These are phyloP conservation scores for Rallus crepitans DNA, from an alignment of 2,797 vertebrate genomes.

Conservation along the genomic window DNA sequence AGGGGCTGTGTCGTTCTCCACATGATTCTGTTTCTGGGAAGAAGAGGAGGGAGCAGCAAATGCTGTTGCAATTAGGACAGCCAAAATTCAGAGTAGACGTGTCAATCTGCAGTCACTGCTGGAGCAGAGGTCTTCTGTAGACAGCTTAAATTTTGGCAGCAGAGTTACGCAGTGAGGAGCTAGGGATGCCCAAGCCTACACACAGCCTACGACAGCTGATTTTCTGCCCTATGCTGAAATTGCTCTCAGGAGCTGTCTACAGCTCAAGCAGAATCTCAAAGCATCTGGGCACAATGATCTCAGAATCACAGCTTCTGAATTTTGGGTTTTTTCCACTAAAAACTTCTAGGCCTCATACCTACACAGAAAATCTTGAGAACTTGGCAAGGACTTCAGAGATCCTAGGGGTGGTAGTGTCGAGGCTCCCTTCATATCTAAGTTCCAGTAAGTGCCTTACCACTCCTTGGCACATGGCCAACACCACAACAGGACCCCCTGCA, in stretches of 20 bases:
- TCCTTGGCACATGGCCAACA: rapidly evolving
- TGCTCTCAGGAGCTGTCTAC: not conserved
- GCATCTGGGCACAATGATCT: not conserved
- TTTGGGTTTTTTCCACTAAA: not conserved
- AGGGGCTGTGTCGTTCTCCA: not conserved
- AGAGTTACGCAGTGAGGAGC: not conserved
- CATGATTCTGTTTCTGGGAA: not conserved
- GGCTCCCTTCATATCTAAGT: not conserved
- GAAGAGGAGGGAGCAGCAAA: not conserved
- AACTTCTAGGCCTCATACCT: not conserved
- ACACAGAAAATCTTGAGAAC: not conserved
- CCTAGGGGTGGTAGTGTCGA: rapidly evolving
- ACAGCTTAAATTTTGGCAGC: not conserved
- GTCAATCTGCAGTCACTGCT: rapidly evolving
- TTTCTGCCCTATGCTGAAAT: rapidly evolving
- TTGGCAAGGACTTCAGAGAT: not conserved
- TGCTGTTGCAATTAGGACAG: not conserved
- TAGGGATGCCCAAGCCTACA: not conserved
- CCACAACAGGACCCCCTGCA: rapidly evolving
- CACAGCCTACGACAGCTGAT: not conserved
- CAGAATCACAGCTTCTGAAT: not conserved
- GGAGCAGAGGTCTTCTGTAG: not conserved
- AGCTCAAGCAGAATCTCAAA: not conserved
- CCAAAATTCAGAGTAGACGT: not conserved
- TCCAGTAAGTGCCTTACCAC: not conserved